Conservation (phyloP, 2,797 vertebrate genomes). For the Pseudopleuronectes americanus region DNA sequence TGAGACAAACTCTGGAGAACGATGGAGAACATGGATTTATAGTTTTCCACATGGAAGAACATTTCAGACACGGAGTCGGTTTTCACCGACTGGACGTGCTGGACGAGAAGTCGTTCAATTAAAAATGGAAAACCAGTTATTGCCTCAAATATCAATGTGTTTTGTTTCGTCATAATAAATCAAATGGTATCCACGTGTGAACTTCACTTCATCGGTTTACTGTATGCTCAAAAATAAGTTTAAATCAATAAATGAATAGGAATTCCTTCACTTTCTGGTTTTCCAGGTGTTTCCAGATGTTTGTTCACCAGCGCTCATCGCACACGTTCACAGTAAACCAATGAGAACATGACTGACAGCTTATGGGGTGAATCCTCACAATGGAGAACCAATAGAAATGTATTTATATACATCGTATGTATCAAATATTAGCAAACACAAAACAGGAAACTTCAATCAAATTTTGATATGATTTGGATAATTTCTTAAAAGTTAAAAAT, state of each 20-base stretch:
- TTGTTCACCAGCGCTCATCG: constrained; percentile 20
- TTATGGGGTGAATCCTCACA: constrained; percentile 63
- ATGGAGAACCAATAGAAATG: constrained; percentile 63
- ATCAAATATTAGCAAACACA: constrained; percentile 80
- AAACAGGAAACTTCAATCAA: constrained; percentile 72
- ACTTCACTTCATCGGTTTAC: constrained; percentile 66
- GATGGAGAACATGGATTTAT: constrained; percentile 32
- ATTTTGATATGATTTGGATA: constrained; percentile 81
- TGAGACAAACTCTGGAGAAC: constrained; percentile 38
- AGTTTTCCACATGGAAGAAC: constrained; percentile 66
- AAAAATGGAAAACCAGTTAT: constrained; percentile 78
- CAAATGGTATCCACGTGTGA: constrained; percentile 47
- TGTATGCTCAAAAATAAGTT: constrained; percentile 68
- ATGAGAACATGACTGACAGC: constrained; percentile 49
- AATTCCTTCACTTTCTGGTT: constrained; percentile 46
- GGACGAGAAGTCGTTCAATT: constrained; percentile 35
- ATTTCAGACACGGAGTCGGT: constrained; percentile 54
- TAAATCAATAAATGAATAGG: neutral
- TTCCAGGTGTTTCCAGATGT: constrained; percentile 23
- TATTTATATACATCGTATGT: constrained; percentile 77
- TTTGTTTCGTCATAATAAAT: constrained; percentile 65
- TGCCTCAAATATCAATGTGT: constrained; percentile 82
- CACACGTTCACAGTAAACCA: constrained; percentile 58
- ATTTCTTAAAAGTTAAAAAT: constrained; percentile 85
- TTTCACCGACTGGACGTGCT: constrained; percentile 30